Conservation (phyloP, 2,888 invertebrate genomes). For the Sesia bembeciformis region DNA sequence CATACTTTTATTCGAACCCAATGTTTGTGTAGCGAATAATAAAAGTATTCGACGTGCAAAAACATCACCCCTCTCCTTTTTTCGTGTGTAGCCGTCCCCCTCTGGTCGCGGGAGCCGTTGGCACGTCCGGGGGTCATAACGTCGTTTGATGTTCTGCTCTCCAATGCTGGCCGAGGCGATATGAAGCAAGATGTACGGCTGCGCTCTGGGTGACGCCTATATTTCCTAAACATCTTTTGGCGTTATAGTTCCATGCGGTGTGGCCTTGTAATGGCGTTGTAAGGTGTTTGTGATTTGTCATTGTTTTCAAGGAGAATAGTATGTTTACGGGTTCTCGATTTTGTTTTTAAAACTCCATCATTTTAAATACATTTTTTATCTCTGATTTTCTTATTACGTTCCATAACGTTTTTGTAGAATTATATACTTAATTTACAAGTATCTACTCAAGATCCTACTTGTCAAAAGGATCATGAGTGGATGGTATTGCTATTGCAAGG, state of each 20-base stretch:
- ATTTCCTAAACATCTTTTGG: constrained; percentile 72
- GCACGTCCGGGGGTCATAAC: constrained; percentile 72
- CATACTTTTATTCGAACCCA: constrained; percentile 29
- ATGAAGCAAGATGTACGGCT: constrained; percentile 70
- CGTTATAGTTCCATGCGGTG: constrained; percentile 53
- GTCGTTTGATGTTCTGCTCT: constrained; percentile 73
- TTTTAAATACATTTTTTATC: too few species aligned
- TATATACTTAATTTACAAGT: too few species aligned
- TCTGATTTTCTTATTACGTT: too few species aligned
- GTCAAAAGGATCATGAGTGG: too few species aligned
- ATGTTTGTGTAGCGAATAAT: constrained; percentile 56
- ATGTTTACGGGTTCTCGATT: too few species aligned
- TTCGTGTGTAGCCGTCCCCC: constrained; percentile 40
- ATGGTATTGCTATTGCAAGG: too few species aligned
- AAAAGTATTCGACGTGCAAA: constrained; percentile 53
- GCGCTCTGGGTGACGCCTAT: constrained; percentile 72
- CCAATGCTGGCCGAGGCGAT: constrained; percentile 69
- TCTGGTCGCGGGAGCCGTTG: constrained; percentile 41
- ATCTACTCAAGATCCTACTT: too few species aligned
- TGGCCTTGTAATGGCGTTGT: constrained; percentile 40
- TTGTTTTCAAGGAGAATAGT: too few species aligned
- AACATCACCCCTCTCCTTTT: constrained; percentile 40
- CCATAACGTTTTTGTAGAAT: too few species aligned
- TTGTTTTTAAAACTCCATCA: too few species aligned
- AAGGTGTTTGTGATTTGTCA: too few species aligned